A percentile compares a stretch with the other conserved stretches of the same genome.
These are phyloP conservation scores for Notospermus geniculatus DNA, from an alignment of 1,140 invertebrate species.

Conservation along the genomic window DNA sequence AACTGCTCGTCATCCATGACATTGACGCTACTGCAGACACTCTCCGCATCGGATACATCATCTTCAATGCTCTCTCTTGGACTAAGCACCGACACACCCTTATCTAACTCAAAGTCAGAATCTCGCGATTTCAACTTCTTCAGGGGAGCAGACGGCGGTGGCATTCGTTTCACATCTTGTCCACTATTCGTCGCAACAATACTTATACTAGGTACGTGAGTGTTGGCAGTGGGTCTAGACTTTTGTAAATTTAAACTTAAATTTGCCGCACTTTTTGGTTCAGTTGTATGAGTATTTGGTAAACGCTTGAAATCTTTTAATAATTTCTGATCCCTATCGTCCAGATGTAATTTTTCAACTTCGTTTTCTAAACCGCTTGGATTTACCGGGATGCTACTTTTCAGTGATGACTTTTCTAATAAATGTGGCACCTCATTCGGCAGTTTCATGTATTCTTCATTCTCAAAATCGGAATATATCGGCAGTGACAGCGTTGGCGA, in stretches of 20 bases:
- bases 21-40: not conserved
- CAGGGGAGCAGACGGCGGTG: not conserved
- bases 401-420: not conserved
- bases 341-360: not conserved
- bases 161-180: no score
- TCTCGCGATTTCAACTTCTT: not conserved
- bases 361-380: not conserved
- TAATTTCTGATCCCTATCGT: not conserved
- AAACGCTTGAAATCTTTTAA: conserved; percentile 6
- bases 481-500: not conserved
- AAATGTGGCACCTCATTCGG: conserved; percentile 2
- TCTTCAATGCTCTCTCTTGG: not conserved
- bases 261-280: no score
- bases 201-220: not conserved
- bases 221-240: not conserved
- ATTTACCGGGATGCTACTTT: not conserved
- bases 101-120: no score
- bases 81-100: not conserved
- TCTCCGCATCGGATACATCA: not conserved
- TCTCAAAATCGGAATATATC: conserved; percentile 4
- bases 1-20: conserved; percentile 7
- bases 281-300: conserved; percentile 3
- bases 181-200: not conserved
- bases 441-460: not conserved
- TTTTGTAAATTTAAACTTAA: not conserved